Base-by-base conservation (phyloP, 2,888 invertebrate species). In the Eristalinus aeneus region DNA sequence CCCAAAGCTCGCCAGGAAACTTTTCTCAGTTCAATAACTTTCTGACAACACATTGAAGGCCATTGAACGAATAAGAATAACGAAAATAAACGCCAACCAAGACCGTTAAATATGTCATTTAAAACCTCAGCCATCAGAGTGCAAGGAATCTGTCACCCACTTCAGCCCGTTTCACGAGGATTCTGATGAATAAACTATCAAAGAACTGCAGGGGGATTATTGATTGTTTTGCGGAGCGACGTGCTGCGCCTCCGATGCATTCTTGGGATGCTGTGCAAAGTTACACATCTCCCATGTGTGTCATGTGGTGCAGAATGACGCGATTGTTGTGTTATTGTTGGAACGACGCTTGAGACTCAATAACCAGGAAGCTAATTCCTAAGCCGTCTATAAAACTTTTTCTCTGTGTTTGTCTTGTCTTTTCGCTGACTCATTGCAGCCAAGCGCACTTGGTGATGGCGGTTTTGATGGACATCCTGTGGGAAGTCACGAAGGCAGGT, bases 361-460 rank as follows among this genome's bases (percentile, higher is more conserved):
- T 77, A 83, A 83, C 82, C 82, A 83, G 82, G 78, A 83, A 83
- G 73, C 82, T 77, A 61, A 72, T 82, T 67, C 34, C 20, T 31
- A 22, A 23, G 46, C 58, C 60, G 64, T 54, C 53, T 16, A 58
- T 56, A 69, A 58, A 69, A 53, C 6, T 36, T 60, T 46, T 36
- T 46, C 31, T 39, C 8, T 64, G 16, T 12, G 20, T n/a, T n/a
- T 36, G 8, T 3, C 61, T 22, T 32, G 12, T 39, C 39, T 67
- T 58, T 60, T 16, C 8, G 16, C 46, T 46, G 46, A 46, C 46
- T 46, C 46, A 46, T 46, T 46, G 46, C 46, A 46, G 8, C 46
- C 16, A 39, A n/a, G n/a, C n/a, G n/a, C 16, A 1, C 46, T 46
- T 16, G 16, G n/a, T n/a, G n/a, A 16, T 16, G 16, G 1, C 16